These are phyloP conservation scores for Perithous albicinctus DNA, from an alignment of 2,888 invertebrate genomes.

Conservation along the genomic window DNA sequence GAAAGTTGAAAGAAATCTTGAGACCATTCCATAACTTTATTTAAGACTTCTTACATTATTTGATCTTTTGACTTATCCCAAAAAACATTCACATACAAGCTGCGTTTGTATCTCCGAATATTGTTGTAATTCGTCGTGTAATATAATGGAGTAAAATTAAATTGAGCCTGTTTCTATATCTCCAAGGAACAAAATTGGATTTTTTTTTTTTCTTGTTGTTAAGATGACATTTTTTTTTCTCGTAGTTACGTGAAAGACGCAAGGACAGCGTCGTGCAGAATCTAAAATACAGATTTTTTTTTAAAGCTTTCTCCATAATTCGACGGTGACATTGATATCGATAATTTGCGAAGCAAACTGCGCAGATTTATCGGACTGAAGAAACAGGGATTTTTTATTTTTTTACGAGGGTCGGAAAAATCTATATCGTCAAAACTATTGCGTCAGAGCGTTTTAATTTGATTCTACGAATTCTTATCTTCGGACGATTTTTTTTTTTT, in stretches of 20 bases:
- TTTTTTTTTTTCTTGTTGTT: neutral
- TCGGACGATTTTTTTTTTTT: neutral
- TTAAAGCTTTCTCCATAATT: neutral
- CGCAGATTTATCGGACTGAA: conserved; percentile 54
- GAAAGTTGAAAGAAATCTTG: conserved; percentile 35
- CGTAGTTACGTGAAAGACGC: neutral
- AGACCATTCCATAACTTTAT: conserved; percentile 80
- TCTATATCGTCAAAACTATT: conserved; percentile 53
- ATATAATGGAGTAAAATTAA: conserved; percentile 76
- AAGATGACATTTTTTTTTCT: neutral
- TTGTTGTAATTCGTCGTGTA: conserved; percentile 72
- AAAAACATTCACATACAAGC: conserved; percentile 77
- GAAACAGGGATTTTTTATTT: too few relatives aligned
- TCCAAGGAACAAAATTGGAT: conserved; percentile 25
- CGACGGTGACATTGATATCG: conserved; percentile 44
- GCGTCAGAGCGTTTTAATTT: conserved; percentile 40
- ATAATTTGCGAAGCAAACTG: conserved; percentile 33
- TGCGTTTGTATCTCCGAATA: conserved; percentile 73
- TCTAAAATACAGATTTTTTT: conserved; percentile 47
- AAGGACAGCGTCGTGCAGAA: neutral
- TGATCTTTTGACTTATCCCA: conserved; percentile 73
- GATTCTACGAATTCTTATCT: conserved; percentile 44
- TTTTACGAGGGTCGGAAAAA: conserved; percentile 39
- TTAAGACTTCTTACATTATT: conserved; percentile 78
- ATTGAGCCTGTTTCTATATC: conserved; percentile 62